Percentiles rank a stretch among this genome's conserved stretches.
These are phyloP conservation scores for Meriones psammophilus DNA, from an alignment of 2,797 vertebrate species.

Conservation along the genomic window DNA sequence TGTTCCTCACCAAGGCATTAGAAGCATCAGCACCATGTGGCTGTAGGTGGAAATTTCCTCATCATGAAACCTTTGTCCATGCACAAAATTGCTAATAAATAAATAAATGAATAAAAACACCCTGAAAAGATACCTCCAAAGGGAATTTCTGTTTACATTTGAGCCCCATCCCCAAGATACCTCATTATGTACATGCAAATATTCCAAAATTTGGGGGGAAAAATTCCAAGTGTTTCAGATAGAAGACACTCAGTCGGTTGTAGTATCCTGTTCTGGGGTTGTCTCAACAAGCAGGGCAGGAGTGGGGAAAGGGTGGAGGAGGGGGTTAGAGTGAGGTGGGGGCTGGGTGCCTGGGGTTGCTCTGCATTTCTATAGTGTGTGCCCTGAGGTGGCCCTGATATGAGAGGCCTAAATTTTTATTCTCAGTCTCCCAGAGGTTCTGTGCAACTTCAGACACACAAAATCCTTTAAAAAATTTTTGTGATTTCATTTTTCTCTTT, in stretches of 20 bases:
- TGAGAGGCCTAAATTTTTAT: neutral
- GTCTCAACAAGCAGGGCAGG: neutral
- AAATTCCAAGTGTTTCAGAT: too few species aligned
- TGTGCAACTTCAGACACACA: neutral
- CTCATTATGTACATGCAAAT: neutral
- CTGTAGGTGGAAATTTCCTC: neutral
- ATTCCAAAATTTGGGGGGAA: neutral
- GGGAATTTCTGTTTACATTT: neutral
- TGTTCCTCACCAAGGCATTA: neutral
- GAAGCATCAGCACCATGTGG: neutral
- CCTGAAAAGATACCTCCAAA: neutral
- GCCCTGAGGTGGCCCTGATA: too few species aligned
- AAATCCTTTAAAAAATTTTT: too few species aligned
- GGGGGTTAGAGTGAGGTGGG: neutral
- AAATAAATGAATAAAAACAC: neutral
- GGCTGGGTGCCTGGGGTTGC: neutral
- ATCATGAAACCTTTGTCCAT: neutral
- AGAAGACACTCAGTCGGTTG: neutral
- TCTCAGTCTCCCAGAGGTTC: neutral
- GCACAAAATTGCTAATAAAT: neutral
- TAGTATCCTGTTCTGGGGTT: neutral
- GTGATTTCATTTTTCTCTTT: too few species aligned
- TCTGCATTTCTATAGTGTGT: rapidly evolving
- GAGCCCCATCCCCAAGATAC: too few species aligned
- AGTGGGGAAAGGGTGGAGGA: neutral